phyloP scores from a whole-genome alignment of 30 jellyfish, hydroid and myxozoan species.

The Aurelia sp. region DNA sequence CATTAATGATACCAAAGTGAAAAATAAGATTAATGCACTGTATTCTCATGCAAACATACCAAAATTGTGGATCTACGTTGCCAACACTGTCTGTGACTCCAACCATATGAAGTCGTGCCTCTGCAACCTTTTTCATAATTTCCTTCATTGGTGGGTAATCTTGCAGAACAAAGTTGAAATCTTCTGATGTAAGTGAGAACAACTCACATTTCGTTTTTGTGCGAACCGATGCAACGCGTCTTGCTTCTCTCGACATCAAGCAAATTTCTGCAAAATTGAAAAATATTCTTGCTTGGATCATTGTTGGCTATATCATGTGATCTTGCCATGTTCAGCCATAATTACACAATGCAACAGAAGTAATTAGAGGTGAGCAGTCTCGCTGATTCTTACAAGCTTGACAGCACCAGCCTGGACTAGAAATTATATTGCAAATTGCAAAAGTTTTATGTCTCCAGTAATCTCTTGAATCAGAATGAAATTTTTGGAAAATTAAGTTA shows the following conservation, averaged over 20 bases:
- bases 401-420: no score
- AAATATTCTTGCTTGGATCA: not conserved
- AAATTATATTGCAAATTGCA: no score
- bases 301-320: no score
- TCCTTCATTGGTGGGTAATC: conserved; percentile 71
- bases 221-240: conserved; percentile 71
- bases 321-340: no score
- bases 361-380: no score
- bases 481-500: no score
- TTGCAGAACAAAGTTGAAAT: conserved; percentile 15
- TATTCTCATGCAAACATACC: conserved; percentile 18
- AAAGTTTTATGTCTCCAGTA: no score
- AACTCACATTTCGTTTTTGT: conserved; percentile 61
- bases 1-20: no score
- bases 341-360: no score
- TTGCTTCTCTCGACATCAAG: conserved; percentile 46
- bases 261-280: conserved; percentile 35
- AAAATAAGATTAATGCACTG: no score
- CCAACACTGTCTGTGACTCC: conserved; percentile 58
- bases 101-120: conserved; percentile 12
- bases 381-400: no score
- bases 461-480: no score
- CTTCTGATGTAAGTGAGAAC: conserved; percentile 50
- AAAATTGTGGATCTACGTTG: conserved; percentile 18
- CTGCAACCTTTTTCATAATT: conserved; percentile 43